phyloP scores from a whole-genome alignment of 2,113 vertebrate genomes.

The Sterrhoptilus dennistouni region DNA sequence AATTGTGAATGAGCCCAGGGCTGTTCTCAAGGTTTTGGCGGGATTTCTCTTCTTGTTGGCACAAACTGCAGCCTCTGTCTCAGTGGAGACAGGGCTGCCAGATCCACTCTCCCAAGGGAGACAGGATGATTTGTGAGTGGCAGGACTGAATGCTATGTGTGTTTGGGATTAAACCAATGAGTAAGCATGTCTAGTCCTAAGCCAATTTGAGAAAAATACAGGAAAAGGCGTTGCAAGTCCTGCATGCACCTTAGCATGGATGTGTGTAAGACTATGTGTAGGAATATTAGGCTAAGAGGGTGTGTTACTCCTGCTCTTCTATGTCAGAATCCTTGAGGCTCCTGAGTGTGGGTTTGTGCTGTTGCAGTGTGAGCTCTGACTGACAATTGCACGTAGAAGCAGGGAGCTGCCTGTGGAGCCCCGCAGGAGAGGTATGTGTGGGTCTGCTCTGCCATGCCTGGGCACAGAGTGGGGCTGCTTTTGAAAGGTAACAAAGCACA shows the following conservation, averaged over 20 bases:
- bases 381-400: neutral
- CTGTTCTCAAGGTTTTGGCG: constrained; percentile 50
- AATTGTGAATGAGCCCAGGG: constrained; percentile 59
- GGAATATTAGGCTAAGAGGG: neutral
- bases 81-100: neutral
- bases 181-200: neutral
- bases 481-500: neutral
- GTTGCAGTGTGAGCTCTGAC: neutral
- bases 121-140: neutral
- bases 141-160: neutral
- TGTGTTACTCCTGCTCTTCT: neutral
- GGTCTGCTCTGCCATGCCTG: rapidly evolving
- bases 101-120: neutral
- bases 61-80: neutral
- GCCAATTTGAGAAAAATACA: neutral
- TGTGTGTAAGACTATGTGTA: neutral
- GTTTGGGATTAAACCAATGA: neutral
- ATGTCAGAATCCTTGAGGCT: neutral
- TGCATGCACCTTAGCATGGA: neutral
- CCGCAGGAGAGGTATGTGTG: rapidly evolving
- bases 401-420: neutral
- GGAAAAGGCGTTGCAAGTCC: neutral
- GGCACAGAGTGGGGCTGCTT: neutral
- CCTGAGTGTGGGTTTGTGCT: neutral
- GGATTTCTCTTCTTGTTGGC: constrained; percentile 53